Base-by-base conservation (phyloP, 2,888 invertebrate genomes). In the Reticulitermes lucifugus region DNA sequence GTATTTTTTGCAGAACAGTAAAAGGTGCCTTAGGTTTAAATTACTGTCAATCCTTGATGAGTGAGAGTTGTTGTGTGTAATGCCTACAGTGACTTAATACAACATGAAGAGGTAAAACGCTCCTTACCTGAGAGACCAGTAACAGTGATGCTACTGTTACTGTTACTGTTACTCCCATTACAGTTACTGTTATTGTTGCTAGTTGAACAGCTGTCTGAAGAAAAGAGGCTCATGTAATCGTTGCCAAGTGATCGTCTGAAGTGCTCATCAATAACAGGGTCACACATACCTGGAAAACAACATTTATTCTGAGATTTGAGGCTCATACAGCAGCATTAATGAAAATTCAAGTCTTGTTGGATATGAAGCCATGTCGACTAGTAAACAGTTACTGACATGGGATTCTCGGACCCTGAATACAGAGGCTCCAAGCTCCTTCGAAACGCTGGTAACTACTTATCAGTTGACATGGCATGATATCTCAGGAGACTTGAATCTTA, bases 251-350 rank as follows among this genome's bases (percentile, higher is more conserved):
- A 98, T 87, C 98, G 94, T 85, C 98, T 94, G 92, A 98, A 98
- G 91, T 98, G 98, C 90, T 98, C 98, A 91, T 98, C 98, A 89
- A 98, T 98, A 85, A 96, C 97, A 21, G 97, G 96, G 91, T 98
- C 98, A 91, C 96, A 88, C 85, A 88, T 94, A 89, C 95, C 95
- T 95, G 91, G 55, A 89, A 85, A 73, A 65, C 55, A 55, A 55
- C 14, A 55, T 18, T 55, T 18, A 2, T 51, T 51, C 9, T 51
- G 51, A 14, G 51, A 51, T 51, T 51, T 14, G 51, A 6, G 51
- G 51, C 14, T 51, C 14, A 12, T 6, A 51, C 9, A 14, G 51
- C 9, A 14, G 51, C 51, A 14, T 12, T 9, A 12, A 12, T 14
- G 14, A 51, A 51, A 6, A 51, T 51, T 9, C 4, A 9, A 12